Percentiles rank a stretch among this genome's conserved stretches.
phyloP scores from a whole-genome alignment of 2,797 vertebrate genomes.

The Prunella strophiata region DNA sequence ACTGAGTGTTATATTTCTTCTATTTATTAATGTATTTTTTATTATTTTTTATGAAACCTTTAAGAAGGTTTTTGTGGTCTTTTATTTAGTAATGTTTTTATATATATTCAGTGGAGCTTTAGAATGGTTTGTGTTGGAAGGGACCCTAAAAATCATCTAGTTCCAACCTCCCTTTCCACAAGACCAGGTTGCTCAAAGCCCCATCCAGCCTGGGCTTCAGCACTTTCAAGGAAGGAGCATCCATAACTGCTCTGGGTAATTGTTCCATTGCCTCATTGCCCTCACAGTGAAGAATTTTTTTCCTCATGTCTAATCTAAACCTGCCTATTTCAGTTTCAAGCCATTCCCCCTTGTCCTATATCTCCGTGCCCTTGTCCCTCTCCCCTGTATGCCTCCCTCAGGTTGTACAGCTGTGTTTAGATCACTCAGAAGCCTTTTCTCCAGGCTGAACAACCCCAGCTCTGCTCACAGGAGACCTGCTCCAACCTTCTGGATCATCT shows the following conservation, averaged over 20 bases:
- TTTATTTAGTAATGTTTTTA: not conserved
- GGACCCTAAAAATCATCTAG: not conserved
- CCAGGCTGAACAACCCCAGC: not conserved
- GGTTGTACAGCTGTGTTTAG: not conserved
- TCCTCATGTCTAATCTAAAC: not conserved
- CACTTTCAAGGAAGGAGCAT: not conserved
- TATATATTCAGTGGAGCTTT: not conserved
- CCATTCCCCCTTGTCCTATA: not conserved
- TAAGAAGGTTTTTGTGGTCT: not conserved
- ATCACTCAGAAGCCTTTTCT: not conserved
- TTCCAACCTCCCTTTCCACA: not conserved
- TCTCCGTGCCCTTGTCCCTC: accelerated
- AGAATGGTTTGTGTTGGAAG: not conserved
- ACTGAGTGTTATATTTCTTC: not conserved
- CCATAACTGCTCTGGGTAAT: not conserved
- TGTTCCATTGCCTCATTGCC: not conserved
- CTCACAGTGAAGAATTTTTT: not conserved
- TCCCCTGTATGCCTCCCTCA: not conserved
- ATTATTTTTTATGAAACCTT: not conserved
- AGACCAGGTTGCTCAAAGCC: not conserved
- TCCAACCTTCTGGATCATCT: not conserved
- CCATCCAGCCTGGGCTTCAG: not conserved
- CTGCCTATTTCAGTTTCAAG: not conserved
- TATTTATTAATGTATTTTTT: not conserved
- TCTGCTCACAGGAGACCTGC: not conserved